Evolutionary conservation across 2,888 invertebrate species (phyloP), one percentile per base, ranked within the genome.

Genomic region (Drosophila nr. perissopoda): DNA sequence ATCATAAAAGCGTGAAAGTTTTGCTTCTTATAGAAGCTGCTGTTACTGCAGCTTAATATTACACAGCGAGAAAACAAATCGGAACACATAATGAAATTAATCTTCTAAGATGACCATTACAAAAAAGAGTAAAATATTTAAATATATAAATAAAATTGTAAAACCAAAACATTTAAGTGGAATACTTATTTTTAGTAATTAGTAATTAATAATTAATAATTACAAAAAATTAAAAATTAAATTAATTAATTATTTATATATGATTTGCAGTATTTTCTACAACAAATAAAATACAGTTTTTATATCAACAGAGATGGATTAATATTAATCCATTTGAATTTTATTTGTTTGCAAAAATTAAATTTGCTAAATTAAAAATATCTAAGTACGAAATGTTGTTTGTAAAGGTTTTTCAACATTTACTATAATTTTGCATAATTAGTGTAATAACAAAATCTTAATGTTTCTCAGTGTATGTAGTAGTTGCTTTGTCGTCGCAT

Each of bases 1-100:
- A 90, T 90, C 90, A 91, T 90, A 91, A 90, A 91, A 88, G 82
- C 87, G 90, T 78, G 69, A 68, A 81, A 73, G 59, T 73, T 69
- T 69, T 86, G 67, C 56, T 45, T 42, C 57, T 48, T 6, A 29
- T n/a, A 42, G 10, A 29, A 38, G 34, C 21, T 52, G 65, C 21
- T 36, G 52, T 34, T 51, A 40, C 56, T 56, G 51, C 27, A 38
- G 64, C 66, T 76, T 81, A 70, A 70, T 62, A 56, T 25, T 73
- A 74, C 57, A 38, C 56, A 13, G 56, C n/a, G 38, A 27, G 38
- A 54, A 54, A 10, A 10, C 16, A 0, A 21, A 4, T 21, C 2
- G 2, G n/a, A 1, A 16, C 13, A 4, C 1, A 21, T 21, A 2
- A 25, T 2, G 3, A 13, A 13, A 21, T 13, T 7, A 8, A 52